phyloP scores from a whole-genome alignment of 2,113 vertebrate genomes.

The Isurus oxyrinchus region DNA sequence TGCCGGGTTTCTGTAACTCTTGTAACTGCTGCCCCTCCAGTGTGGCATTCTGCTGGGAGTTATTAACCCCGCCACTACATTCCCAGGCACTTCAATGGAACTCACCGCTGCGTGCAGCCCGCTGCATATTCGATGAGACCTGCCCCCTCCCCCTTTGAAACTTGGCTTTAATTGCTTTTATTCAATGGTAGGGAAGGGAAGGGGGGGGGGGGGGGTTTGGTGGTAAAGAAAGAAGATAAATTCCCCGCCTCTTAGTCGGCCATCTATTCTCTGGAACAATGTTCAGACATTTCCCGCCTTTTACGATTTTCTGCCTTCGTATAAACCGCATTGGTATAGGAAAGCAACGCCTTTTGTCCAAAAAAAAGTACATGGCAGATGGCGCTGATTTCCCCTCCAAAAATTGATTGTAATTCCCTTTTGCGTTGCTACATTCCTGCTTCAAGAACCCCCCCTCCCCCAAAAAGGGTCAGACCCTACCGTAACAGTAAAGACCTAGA shows the following conservation, averaged over 20 bases:
- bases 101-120: constrained; percentile 67
- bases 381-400: background rate
- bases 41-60: constrained; percentile 64
- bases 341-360: background rate
- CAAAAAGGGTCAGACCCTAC: no score
- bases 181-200: constrained; percentile 42
- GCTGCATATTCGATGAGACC: constrained; percentile 81
- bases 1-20: background rate
- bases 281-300: constrained; percentile 47
- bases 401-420: background rate
- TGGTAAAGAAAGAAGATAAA: constrained; percentile 52
- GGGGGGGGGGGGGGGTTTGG: background rate
- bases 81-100: constrained; percentile 75
- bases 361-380: background rate
- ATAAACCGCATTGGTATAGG: constrained; percentile 10
- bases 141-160: constrained; percentile 59
- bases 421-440: no score
- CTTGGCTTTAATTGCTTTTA: constrained; percentile 73
- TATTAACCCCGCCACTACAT: constrained; percentile 74
- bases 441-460: no score
- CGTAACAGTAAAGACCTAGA: background rate
- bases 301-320: constrained; percentile 53
- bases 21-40: constrained; percentile 49
- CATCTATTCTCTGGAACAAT: constrained; percentile 39
- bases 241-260: constrained; percentile 51